Evolutionary conservation across 2,113 vertebrate genomes (phyloP), one percentile per base, ranked within the genome.

Genomic region (Oncorhynchus gorbuscha): DNA sequence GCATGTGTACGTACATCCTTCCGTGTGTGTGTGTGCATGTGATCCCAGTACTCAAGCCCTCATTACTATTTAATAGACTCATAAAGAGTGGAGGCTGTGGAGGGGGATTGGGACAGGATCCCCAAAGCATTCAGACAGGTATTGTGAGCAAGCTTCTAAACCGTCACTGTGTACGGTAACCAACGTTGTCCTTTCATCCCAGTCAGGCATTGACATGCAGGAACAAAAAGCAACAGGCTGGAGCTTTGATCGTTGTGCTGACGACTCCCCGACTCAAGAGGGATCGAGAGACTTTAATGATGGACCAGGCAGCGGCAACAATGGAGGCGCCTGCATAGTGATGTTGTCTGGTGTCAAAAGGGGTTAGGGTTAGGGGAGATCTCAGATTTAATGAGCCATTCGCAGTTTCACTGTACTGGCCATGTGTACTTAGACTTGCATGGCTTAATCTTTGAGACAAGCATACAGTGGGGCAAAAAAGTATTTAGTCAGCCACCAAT

Each of bases 21-120:
- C 55, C 18, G 55, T 58, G 55, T 58, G 5, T 22, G 20, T 22
- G 59, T 51, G 74, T 70, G 81, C 13, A 18, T 35, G 59, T 1
- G 0, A 59, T 22, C 16, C 71, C n/a, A 32, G 20, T 55, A 71
- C 72, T 70, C 71, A 59, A 72, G 69, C 73, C 26, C 58, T 71
- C 26, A 80, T 90, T 79, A 89, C 89, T 89, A 87, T 87, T 92
- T 89, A 62, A 89, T 81, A 58, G 72, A 77, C 65, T 64, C 75
- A 76, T 78, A 74, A 82, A 83, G 74, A 78, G 87, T 67, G 77
- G 24, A 73, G 86, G 71, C 59, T 59, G 72, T 0, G 13, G 65
- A 65, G 24, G n/a, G 55, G 69, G 20, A 8, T 70, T 79, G 26
- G 79, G 32, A 76, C 35, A 68, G 13, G 18, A 68, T 72, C 73